Evolutionary conservation across 2,113 vertebrate species (phyloP), one percentile per base, ranked within the genome.

Genomic region (Myodes glareolus): DNA sequence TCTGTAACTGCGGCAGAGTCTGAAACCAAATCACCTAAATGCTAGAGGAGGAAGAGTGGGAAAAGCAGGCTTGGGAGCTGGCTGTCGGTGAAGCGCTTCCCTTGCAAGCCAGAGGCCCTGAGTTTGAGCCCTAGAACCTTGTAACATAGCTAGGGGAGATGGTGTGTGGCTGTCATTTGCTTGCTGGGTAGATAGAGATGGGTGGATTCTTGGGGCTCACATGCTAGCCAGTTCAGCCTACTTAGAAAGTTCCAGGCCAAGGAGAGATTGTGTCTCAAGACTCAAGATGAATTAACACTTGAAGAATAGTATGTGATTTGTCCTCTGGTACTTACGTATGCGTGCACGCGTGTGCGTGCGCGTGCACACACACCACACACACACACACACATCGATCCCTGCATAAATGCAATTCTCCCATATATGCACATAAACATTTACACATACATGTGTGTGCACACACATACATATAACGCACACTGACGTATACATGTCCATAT

Each of bases 21-120:
- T 86, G 52, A 67, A 86, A 77, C 82, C 33, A 61, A 68, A 78
- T 96, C 67, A 65, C n/a, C 12, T 92, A 90, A 39, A 55, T 90
- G 27, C 42, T 86, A 21, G 36, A 87, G 47, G 61, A 42, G 89
- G 81, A 95, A 95, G 87, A 94, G 39, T 42, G 16, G n/a, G 11
- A 84, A 84, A 42, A 29, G 1, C n/a, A 31, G 76, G 7, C 58
- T 63, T 39, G 19, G 36, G 36, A 29, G 23, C 39, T 14, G 42
- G 25, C 23, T 0, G 2, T 27, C 27, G 8, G 58, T 31, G 9
- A 84, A 85, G 7, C 31, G 14, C 25, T 85, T 42, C 8, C 27
- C 45, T 50, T 16, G 6, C 5, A 77, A 63, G 78, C n/a, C 29
- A 16, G 23, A 29, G 81, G 81, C 58, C 80, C 80, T 27, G 12